phyloP scores from a whole-genome alignment of 2,888 invertebrate genomes.

The Chesias legatella region DNA sequence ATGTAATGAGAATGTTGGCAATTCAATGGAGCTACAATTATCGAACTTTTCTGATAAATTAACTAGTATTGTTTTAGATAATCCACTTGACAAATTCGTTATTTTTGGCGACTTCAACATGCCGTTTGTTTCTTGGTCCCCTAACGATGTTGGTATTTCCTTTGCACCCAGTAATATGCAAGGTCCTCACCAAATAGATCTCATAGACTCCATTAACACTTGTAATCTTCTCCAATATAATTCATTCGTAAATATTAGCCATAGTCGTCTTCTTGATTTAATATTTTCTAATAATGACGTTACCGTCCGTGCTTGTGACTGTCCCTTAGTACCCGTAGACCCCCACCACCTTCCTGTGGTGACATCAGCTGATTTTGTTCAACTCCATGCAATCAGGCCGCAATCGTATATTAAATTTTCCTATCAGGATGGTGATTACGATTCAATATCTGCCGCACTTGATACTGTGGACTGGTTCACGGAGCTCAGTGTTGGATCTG shows the following conservation, averaged over 20 bases:
- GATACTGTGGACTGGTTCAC: background rate
- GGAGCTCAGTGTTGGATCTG: background rate
- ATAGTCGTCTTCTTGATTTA: background rate
- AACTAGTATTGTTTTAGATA: too few species aligned
- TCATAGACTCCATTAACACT: background rate
- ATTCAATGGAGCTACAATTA: too few species aligned
- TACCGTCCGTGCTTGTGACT: background rate
- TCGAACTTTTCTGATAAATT: too few species aligned
- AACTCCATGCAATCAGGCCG: background rate
- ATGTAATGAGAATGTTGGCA: too few species aligned
- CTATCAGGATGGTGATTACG: too few species aligned
- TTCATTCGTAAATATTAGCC: background rate
- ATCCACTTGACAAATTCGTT: too few species aligned
- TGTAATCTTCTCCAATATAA: conserved; percentile 1
- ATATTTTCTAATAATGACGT: conserved; percentile 2
- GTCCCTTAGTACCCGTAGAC: background rate
- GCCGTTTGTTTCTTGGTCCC: too few species aligned
- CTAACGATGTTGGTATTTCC: too few species aligned
- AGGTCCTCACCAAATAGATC: too few species aligned
- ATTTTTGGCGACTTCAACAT: too few species aligned
- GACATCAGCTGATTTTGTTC: background rate
- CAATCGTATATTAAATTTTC: background rate
- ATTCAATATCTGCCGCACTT: background rate
- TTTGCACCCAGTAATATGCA: background rate
- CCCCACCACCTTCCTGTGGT: background rate